These are phyloP conservation scores for Engystomops pustulosus DNA, from an alignment of 2,113 vertebrate genomes.

Conservation along the genomic window DNA sequence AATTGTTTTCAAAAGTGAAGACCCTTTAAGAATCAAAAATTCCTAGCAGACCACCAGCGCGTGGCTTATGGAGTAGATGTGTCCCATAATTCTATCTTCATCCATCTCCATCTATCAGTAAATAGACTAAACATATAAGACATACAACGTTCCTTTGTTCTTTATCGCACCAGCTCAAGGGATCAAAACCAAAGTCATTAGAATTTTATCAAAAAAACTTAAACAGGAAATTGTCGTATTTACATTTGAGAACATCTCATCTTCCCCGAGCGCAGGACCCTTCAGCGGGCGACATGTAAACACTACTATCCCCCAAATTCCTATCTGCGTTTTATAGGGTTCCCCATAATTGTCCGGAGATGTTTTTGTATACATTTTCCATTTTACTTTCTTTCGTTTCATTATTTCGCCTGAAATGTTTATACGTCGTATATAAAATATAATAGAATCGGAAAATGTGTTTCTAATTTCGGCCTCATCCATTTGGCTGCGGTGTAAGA, in stretches of 20 bases:
- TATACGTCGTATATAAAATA: slow-evolving; percentile 26
- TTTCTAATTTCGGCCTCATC: slow-evolving; percentile 41
- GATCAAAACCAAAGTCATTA: neutral
- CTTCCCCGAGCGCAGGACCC: neutral
- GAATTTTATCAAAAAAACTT: slow-evolving; percentile 27
- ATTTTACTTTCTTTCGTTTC: slow-evolving; percentile 30
- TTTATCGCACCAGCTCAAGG: neutral
- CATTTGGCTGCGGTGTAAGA: slow-evolving; percentile 37
- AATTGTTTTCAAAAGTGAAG: neutral
- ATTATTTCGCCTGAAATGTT: slow-evolving; percentile 27
- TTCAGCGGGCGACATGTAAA: slow-evolving; percentile 2
- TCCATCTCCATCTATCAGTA: neutral
- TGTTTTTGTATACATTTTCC: neutral
- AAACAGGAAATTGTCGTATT: slow-evolving; percentile 45
- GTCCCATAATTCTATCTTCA: neutral
- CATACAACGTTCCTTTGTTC: neutral
- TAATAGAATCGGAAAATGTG: slow-evolving; percentile 30
- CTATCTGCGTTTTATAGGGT: neutral
- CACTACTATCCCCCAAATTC: neutral
- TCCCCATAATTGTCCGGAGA: neutral
- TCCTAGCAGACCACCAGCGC: neutral
- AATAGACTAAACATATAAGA: neutral
- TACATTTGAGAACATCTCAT: slow-evolving; percentile 18
- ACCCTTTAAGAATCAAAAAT: neutral
- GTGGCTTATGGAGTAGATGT: neutral